These are phyloP conservation scores for Channa striata DNA, from an alignment of 2,797 vertebrate species.

Conservation along the genomic window DNA sequence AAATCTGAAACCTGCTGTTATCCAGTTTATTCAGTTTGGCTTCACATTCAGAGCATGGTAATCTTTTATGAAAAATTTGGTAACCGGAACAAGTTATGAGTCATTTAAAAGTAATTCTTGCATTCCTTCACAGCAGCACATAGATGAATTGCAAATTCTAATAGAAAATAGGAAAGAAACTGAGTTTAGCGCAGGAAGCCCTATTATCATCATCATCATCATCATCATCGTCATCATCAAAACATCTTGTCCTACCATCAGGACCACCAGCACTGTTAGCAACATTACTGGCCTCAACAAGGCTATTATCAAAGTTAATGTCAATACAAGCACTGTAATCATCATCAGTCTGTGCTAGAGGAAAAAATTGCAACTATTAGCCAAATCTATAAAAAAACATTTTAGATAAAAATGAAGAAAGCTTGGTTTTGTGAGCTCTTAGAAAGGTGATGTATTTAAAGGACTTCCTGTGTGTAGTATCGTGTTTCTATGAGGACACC, in stretches of 20 bases:
- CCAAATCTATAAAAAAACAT: constrained; percentile 4
- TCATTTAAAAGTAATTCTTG: neutral
- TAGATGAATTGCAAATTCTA: neutral
- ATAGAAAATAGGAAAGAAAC: neutral
- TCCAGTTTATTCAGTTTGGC: neutral
- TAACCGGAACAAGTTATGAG: neutral
- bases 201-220: neutral
- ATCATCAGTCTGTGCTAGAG: constrained; percentile 15
- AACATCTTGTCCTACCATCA: neutral
- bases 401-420: constrained; percentile 14
- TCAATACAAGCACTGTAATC: constrained; percentile 12
- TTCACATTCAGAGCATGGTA: neutral
- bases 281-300: neutral
- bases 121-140: neutral
- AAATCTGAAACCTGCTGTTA: neutral
- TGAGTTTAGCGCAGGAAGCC: neutral
- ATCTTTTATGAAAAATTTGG: constrained; percentile 11
- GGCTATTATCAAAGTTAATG: constrained; percentile 20
- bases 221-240: constrained; percentile 1
- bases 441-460: constrained; percentile 11
- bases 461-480: neutral
- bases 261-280: neutral
- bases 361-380: neutral
- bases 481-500: constrained; percentile 13
- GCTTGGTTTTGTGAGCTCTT: neutral